Evolutionary conservation across 2,113 vertebrate genomes (phyloP).

Genomic region (Paramormyrops kingsleyae): DNA sequence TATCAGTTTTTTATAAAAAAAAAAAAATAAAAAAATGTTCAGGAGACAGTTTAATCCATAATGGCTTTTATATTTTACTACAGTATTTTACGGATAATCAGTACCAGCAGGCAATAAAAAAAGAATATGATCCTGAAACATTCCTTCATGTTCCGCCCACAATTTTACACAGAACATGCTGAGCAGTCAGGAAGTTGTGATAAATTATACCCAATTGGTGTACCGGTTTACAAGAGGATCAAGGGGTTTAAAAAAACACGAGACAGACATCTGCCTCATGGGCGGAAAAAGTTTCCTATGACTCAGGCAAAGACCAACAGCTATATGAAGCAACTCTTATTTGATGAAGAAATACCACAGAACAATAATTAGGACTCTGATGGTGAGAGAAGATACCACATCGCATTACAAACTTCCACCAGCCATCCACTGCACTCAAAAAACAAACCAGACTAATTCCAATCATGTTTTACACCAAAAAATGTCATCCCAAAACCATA

Average conservation of each 20-base stretch:
- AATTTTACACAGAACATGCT: neutral
- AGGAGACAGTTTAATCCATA: neutral
- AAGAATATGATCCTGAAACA: neutral
- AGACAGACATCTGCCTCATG: neutral
- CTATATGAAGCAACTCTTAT: neutral
- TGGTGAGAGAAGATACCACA: neutral
- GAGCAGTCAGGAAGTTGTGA: neutral
- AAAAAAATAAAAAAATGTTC: neutral
- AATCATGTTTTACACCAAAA: neutral
- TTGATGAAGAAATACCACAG: neutral
- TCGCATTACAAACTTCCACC: neutral
- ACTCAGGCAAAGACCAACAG: neutral
- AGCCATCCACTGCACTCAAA: neutral
- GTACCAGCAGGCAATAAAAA: neutral
- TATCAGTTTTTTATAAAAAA: neutral
- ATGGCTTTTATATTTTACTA: neutral
- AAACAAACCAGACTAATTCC: neutral
- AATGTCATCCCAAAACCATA: neutral
- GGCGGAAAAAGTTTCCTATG: neutral
- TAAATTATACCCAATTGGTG: neutral
- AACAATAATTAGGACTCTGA: neutral
- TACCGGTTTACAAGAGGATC: neutral
- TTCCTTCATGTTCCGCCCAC: neutral
- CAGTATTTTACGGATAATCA: neutral
- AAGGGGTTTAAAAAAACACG: neutral